phyloP scores from a whole-genome alignment of 1,140 invertebrate species.

The Drosophila suzukii region DNA sequence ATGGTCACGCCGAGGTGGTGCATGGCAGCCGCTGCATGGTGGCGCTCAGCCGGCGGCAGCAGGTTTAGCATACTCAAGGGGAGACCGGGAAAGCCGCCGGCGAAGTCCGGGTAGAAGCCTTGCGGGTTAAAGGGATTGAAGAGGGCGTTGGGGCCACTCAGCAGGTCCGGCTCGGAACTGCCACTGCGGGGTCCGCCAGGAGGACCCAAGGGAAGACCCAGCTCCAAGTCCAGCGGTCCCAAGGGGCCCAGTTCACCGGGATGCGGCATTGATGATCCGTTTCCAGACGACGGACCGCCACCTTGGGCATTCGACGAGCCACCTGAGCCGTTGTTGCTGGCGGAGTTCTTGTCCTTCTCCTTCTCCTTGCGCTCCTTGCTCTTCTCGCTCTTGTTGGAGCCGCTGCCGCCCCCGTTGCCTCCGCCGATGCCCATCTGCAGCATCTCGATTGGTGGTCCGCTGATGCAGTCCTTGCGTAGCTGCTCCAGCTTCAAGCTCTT shows the following conservation, averaged over 20 bases:
- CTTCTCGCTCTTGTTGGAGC: conserved; percentile 60
- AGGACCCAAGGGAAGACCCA: conserved; percentile 65
- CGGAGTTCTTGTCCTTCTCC: conserved; percentile 64
- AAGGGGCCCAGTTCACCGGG: conserved; percentile 52
- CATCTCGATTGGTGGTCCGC: conserved; percentile 89
- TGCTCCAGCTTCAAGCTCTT: conserved; percentile 95
- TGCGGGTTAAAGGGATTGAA: conserved; percentile 90
- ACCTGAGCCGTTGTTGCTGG: conserved; percentile 23
- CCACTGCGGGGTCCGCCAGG: conserved; percentile 86
- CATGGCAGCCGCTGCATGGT: conserved; percentile 85
- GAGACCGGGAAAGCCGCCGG: conserved; percentile 89
- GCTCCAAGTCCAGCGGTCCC: conserved; percentile 68
- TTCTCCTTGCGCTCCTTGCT: conserved; percentile 80
- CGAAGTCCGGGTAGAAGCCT: conserved; percentile 92
- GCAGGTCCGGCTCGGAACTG: conserved; percentile 87
- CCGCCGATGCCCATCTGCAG: conserved; percentile 87
- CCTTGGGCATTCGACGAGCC: conserved; percentile 17
- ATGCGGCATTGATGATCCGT: conserved; percentile 51
- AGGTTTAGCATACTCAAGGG: conserved; percentile 93
- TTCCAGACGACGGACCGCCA: conserved; percentile 19
- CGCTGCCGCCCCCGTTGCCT: conserved; percentile 30
- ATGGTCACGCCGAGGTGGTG: conserved; percentile 83
- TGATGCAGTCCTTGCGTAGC: conserved; percentile 93
- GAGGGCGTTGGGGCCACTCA: conserved; percentile 86
- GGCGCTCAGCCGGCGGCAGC: conserved; percentile 90